Evolutionary conservation across 2,113 vertebrate genomes (phyloP), one percentile per base, ranked within the genome.

Genomic region (Fregata magnificens): DNA sequence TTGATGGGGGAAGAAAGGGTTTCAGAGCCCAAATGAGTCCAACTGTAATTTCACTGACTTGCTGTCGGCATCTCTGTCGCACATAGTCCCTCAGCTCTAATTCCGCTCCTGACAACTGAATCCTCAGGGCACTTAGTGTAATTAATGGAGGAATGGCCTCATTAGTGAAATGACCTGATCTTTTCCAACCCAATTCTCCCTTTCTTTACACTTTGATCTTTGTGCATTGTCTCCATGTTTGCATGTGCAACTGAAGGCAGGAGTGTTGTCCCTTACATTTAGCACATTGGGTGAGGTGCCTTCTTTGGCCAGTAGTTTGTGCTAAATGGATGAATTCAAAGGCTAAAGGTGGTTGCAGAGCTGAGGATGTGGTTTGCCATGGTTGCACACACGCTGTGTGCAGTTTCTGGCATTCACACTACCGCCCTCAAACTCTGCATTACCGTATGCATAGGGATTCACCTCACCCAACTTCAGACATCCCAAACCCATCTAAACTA

Each of bases 201-300:
- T 87, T 88, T 82, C 66, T 62, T 49, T 71, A 45, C 8, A 4
- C 25, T 82, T 84, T 32, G 31, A 32, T 44, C 32, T 69, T 81
- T 20, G 8, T 62, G 22, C 6, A 0, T 8, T 47, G 3, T 16
- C 31, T n/a, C 32, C 0, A 0, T 69, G 44, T 61, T 50, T 59
- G 22, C 2, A 0, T 18, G 26, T 10, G 19, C 20, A 80, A 16
- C 26, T 55, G 21, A 90, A 71, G 38, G 26, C 11, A 69, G 25
- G 47, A 63, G 21, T 14, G 59, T 25, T 49, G 5, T 22, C 17
- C 26, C 28, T 34, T 50, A 16, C 10, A 14, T 15, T 55, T 67
- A 53, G n/a, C 16, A 62, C 42, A 10, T 22, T 55, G 29, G 18
- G 2, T 89, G n/a, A 61, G 20, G 6, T 58, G 26, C 16, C 16